Evolutionary conservation across 2,888 invertebrate genomes (phyloP).

Genomic region (Eupithecia subumbrata): DNA sequence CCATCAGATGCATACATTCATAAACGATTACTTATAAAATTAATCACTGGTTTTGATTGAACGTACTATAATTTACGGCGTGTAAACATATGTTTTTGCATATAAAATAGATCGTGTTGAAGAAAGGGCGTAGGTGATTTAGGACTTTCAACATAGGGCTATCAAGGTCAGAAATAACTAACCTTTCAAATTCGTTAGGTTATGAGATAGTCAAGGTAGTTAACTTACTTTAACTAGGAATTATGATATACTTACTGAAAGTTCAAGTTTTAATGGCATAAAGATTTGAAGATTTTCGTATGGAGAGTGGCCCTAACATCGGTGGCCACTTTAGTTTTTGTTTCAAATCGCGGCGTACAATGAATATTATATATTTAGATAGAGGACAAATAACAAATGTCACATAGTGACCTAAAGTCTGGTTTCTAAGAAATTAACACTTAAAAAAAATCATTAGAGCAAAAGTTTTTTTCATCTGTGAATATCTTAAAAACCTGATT

Average conservation of each 20-base stretch:
- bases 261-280: too few relatives aligned
- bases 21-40: conserved; percentile 33
- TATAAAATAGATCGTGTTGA: conserved; percentile 33
- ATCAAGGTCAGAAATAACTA: conserved; percentile 4
- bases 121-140: background rate
- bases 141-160: conserved; percentile 11
- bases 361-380: too few relatives aligned
- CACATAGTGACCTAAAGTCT: too few relatives aligned
- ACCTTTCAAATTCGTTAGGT: background rate
- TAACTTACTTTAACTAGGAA: background rate
- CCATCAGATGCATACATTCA: conserved; percentile 20
- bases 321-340: too few relatives aligned
- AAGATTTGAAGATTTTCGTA: background rate
- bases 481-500: too few relatives aligned
- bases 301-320: too few relatives aligned
- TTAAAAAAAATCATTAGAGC: too few relatives aligned
- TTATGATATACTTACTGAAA: background rate
- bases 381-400: too few relatives aligned
- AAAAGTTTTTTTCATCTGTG: too few relatives aligned
- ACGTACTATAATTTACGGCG: conserved; percentile 19
- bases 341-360: too few relatives aligned
- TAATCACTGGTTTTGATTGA: conserved; percentile 38
- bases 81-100: conserved; percentile 9
- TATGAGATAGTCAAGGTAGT: background rate
- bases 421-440: too few relatives aligned